Evolutionary conservation across 2,797 vertebrate species (phyloP).

Genomic region (Notolabrus celidotus): DNA sequence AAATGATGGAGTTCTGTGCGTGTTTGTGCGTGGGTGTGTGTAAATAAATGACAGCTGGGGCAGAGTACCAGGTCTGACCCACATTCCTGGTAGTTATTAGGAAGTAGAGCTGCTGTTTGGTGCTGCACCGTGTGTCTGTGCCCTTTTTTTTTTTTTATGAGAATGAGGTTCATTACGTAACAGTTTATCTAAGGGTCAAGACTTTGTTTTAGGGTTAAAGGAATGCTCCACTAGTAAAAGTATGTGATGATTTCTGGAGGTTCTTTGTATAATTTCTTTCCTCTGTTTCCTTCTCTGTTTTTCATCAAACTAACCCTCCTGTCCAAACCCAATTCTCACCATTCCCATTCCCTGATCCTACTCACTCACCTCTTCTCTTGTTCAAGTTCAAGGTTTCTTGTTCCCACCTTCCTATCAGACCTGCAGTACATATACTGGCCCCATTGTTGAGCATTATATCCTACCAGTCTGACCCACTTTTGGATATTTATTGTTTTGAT

Average conservation of each 20-base stretch:
- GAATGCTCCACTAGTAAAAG: neutral
- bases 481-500: too few species aligned
- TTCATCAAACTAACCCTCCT: neutral
- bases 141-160: neutral
- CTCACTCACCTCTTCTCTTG: neutral
- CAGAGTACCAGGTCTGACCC: conserved; percentile 30
- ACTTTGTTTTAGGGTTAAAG: neutral
- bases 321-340: neutral
- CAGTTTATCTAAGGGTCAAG: neutral
- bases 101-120: conserved; percentile 7
- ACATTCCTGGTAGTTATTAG: conserved; percentile 26
- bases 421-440: neutral
- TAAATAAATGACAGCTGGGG: conserved; percentile 31
- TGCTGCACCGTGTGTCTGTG: neutral
- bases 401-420: neutral
- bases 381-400: too few species aligned
- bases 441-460: too few species aligned
- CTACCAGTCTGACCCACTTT: too few species aligned
- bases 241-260: neutral
- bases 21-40: conserved; percentile 10
- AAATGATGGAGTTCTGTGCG: conserved; percentile 12
- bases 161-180: conserved; percentile 2
- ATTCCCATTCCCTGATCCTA: neutral
- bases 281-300: neutral
- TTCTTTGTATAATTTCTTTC: neutral